Conservation (phyloP, 2,888 invertebrate genomes). For the Caenorhabditis sp. region DNA sequence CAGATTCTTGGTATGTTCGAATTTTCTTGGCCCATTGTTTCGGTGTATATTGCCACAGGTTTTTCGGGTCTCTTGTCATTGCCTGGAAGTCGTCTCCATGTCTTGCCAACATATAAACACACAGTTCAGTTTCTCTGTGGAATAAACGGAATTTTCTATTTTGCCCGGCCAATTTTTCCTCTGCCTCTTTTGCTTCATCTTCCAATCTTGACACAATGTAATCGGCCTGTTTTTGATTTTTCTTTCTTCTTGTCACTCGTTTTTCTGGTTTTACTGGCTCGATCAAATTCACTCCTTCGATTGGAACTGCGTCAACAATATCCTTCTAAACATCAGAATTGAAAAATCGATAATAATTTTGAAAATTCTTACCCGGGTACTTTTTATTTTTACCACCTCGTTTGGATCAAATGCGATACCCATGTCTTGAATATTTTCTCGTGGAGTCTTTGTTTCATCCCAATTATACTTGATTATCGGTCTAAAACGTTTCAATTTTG, state of each 20-base stretch:
- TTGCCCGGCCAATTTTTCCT: conserved; percentile 26
- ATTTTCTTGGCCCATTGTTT: conserved; percentile 65
- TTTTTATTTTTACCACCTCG: conserved; percentile 46
- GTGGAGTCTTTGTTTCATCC: conserved; percentile 46
- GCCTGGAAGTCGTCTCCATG: conserved; percentile 65
- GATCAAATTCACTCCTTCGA: conserved; percentile 34
- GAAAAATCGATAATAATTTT: not conserved
- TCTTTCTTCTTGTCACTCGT: conserved; percentile 24
- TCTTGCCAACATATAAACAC: conserved; percentile 59
- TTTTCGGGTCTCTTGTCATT: conserved; percentile 63
- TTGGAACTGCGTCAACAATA: conserved; percentile 44
- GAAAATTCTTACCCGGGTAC: conserved; percentile 32
- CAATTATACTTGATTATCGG: conserved; percentile 47
- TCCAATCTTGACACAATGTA: conserved; percentile 43
- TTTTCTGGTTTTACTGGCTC: conserved; percentile 27
- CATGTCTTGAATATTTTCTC: conserved; percentile 50
- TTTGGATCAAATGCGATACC: conserved; percentile 57
- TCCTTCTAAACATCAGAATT: conserved; percentile 44
- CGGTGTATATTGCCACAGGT: conserved; percentile 65
- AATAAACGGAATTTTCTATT: conserved; percentile 44
- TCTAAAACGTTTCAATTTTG: conserved; percentile 25
- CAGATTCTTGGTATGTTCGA: conserved; percentile 52
- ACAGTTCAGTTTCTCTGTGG: conserved; percentile 60
- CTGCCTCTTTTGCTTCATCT: conserved; percentile 41
- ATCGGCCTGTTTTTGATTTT: conserved; percentile 40